Base-by-base conservation (phyloP, 2,113 vertebrate species). In the Laticauda colubrina region DNA sequence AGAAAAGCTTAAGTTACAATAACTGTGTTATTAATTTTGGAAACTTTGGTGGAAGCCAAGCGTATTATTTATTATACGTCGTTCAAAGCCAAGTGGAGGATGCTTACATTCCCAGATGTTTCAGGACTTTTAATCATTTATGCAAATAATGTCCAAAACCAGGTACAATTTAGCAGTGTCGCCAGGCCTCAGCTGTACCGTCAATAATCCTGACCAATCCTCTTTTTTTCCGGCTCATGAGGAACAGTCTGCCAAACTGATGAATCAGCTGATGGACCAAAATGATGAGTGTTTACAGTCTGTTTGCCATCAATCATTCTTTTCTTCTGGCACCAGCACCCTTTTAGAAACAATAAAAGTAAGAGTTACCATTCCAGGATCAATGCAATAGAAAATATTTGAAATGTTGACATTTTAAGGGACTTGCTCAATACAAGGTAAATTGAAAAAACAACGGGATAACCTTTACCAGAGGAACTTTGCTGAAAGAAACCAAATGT, bases 261-360 rank as follows among this genome's bases (percentile, higher is more conserved):
- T 93, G 96, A 96, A 94, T 97, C 96, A 97, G 97, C 81, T 95
- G 96, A 96, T 85, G 90, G 96, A 98, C 98, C 96, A 96, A 97
- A 96, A 97, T 90, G 97, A 97, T 96, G 98, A 97, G 92, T 96
- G 96, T 97, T 97, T 97, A 95, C 91, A 96, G 97, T 96, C 95
- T 96, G 97, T 95, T 95, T 97, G 96, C 97, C 97, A 97, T 98
- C 98, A 98, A 96, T 98, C 98, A 98, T 98, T 96, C 96, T 97
- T 97, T 96, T 97, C 97, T 97, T 96, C 98, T 96, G 97, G 97
- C 95, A 97, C 96, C 97, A 96, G 94, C 96, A 97, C 94, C 96
- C 98, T 98, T 98, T 95, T 91, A 97, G 97, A 98, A 98, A 98
- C 96, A 98, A 97, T 92, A 97, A 97, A 96, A 98, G 95, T 95